A percentile compares a stretch with the other conserved stretches of the same genome.
Evolutionary conservation across 2,113 vertebrate genomes (phyloP).

Genomic region (Pogona vitticeps): DNA sequence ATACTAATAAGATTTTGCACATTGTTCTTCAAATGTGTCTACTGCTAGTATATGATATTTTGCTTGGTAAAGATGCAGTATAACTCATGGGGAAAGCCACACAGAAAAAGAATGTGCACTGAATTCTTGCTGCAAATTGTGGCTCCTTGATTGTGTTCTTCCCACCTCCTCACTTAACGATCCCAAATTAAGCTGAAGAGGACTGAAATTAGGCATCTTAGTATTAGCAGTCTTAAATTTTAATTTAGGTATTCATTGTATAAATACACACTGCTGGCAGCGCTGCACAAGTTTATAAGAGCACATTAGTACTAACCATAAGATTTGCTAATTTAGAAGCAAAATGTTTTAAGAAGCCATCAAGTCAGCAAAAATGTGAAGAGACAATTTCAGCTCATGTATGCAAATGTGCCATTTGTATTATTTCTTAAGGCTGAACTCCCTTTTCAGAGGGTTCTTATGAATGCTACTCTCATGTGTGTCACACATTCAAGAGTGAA

Average conservation of each 20-base stretch:
- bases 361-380: background rate
- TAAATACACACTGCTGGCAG: background rate
- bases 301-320: background rate
- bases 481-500: background rate
- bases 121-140: background rate
- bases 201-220: constrained; percentile 30
- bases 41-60: background rate
- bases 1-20: background rate
- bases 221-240: background rate
- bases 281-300: background rate
- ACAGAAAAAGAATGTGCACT: constrained; percentile 2
- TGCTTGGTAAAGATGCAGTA: background rate
- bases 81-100: background rate
- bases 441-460: background rate
- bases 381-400: background rate
- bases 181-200: background rate
- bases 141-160: background rate
- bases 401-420: background rate
- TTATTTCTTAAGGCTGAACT: background rate
- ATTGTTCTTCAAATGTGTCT: background rate
- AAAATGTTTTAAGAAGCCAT: background rate
- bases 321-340: background rate
- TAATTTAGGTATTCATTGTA: constrained; percentile 17
- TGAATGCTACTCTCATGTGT: background rate
- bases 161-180: background rate